phyloP scores from a whole-genome alignment of 2,888 invertebrate genomes.

The Caenorhabditis virilis region DNA sequence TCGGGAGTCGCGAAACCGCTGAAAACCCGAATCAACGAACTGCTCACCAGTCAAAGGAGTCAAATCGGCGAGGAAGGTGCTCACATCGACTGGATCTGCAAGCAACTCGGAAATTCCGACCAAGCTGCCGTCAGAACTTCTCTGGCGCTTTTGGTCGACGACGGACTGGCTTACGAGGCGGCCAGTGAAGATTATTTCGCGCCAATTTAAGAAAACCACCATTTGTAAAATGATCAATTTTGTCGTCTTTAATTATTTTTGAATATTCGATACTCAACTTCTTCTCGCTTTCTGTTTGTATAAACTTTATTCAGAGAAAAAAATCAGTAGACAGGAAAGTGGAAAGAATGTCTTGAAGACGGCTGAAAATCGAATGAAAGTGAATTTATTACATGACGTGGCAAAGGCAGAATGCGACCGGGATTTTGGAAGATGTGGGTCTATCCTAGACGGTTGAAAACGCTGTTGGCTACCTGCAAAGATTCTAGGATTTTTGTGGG shows the following conservation, averaged over 20 bases:
- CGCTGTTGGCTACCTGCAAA: conserved; percentile 39
- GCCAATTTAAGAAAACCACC: conserved; percentile 2
- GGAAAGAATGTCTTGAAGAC: too few species aligned
- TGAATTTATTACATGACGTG: too few species aligned
- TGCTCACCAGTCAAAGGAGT: too few species aligned
- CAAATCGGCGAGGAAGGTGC: conserved; percentile 15
- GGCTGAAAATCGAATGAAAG: neutral
- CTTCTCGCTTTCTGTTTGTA: neutral
- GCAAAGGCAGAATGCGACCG: too few species aligned
- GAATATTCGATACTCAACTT: conserved; percentile 8
- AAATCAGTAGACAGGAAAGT: neutral
- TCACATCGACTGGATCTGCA: conserved; percentile 10
- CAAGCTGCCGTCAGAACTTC: conserved; percentile 1
- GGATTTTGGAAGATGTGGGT: neutral
- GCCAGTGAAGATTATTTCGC: conserved; percentile 8
- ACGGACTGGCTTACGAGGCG: conserved; percentile 15
- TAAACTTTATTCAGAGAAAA: too few species aligned
- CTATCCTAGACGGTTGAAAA: conserved; percentile 36
- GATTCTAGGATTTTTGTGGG: too few species aligned
- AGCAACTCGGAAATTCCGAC: conserved; percentile 5
- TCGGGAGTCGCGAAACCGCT: too few species aligned
- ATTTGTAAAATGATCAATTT: conserved; percentile 5
- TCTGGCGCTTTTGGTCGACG: conserved; percentile 5
- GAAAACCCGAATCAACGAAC: too few species aligned
- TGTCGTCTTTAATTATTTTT: conserved; percentile 1